Conservation (phyloP, 1,140 invertebrate species). For the Monochamus saltuarius region DNA sequence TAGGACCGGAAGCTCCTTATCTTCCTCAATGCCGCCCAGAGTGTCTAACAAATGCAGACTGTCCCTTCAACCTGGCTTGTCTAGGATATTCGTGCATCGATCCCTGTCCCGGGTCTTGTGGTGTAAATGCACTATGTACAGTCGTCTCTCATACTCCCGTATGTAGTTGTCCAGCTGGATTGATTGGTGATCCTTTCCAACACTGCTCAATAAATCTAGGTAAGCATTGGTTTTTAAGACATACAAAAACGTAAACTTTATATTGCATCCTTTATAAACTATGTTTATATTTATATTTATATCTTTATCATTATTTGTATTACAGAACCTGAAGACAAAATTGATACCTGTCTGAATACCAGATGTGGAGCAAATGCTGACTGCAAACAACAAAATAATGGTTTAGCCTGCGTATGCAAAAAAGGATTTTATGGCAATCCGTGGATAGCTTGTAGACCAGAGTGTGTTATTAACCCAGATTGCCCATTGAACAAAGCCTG, state of each 20-base stretch:
- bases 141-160: conserved; percentile 76
- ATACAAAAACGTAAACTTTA: not conserved
- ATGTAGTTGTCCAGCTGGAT: conserved; percentile 70
- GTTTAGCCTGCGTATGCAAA: conserved; percentile 64
- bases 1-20: conserved; percentile 63
- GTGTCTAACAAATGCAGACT: conserved; percentile 76
- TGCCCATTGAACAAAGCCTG: conserved; percentile 69
- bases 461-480: conserved; percentile 78
- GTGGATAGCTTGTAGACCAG: conserved; percentile 70
- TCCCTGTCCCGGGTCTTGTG: conserved; percentile 81
- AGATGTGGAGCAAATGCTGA: conserved; percentile 76
- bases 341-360: conserved; percentile 63
- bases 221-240: conserved; percentile 37
- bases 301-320: conserved; percentile 19
- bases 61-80: conserved; percentile 75
- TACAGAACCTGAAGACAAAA: conserved; percentile 51
- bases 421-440: conserved; percentile 72
- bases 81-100: conserved; percentile 73
- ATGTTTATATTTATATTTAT: conserved; percentile 7
- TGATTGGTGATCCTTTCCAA: conserved; percentile 80
- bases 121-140: conserved; percentile 73
- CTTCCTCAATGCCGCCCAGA: conserved; percentile 74
- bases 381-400: conserved; percentile 61
- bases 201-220: conserved; percentile 63
- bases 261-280: not conserved